Evolutionary conservation across 1,140 invertebrate species (phyloP).

Genomic region (Linepithema humile): DNA sequence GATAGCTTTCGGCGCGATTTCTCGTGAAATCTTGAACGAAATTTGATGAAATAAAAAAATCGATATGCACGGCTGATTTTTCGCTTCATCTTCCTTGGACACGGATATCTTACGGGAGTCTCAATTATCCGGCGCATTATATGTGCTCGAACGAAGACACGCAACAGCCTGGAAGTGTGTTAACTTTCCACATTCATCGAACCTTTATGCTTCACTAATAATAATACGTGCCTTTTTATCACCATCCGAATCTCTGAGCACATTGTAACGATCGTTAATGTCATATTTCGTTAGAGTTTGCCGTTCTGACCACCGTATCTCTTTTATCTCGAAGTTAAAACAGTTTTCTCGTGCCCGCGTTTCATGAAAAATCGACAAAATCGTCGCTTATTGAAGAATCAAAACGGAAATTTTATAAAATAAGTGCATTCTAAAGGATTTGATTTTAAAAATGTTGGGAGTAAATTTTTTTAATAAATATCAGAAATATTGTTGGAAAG

Average conservation of each 20-base stretch:
- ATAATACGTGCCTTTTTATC: conserved; percentile 40
- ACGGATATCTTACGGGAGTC: conserved; percentile 2
- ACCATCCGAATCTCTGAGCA: conserved; percentile 35
- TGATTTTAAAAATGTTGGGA: background rate
- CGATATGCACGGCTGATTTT: background rate
- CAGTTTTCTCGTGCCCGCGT: background rate
- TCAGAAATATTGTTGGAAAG: background rate
- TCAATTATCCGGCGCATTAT: background rate
- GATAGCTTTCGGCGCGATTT: background rate
- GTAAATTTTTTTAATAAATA: background rate
- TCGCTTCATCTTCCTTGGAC: background rate
- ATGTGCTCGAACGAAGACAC: background rate
- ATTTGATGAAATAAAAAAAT: conserved; percentile 1
- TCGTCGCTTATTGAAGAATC: background rate
- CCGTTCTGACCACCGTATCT: background rate
- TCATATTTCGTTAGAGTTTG: conserved; percentile 38
- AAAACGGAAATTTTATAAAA: background rate
- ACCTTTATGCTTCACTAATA: conserved; percentile 28
- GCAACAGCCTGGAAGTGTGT: conserved; percentile 2
- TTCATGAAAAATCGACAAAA: background rate
- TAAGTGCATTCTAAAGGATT: background rate
- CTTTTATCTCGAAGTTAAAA: background rate
- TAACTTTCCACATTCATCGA: conserved; percentile 30
- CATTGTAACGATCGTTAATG: conserved; percentile 56
- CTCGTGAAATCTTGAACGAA: conserved; percentile 16